Conservation (phyloP, 2,797 vertebrate species). For the Potorous gilbertii region DNA sequence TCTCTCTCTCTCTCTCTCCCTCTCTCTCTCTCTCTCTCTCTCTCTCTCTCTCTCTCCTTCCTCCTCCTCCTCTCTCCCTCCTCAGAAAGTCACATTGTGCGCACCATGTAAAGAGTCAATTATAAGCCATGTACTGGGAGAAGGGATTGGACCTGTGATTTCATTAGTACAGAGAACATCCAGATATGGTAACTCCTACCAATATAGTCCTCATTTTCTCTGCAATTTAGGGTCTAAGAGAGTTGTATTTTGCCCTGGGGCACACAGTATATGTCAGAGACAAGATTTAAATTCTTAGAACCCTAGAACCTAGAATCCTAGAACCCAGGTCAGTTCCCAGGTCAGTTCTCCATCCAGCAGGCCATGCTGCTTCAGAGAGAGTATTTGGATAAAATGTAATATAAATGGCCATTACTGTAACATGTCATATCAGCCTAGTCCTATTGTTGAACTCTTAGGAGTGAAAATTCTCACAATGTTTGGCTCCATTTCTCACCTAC, state of each 20-base stretch:
- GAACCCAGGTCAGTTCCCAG: neutral
- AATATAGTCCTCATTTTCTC: neutral
- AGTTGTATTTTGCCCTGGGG: neutral
- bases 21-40: no score
- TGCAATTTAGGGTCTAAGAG: neutral
- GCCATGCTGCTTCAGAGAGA: neutral
- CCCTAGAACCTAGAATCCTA: neutral
- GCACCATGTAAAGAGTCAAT: neutral
- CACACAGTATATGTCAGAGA: neutral
- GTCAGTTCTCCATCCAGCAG: neutral
- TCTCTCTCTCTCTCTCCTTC: no score
- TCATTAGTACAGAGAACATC: neutral
- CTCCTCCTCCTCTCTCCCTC: neutral
- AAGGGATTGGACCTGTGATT: neutral
- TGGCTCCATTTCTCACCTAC: constrained; percentile 1
- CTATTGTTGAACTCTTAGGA: neutral
- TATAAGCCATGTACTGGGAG: neutral
- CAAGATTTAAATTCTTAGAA: neutral
- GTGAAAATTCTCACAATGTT: neutral
- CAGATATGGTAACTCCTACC: neutral
- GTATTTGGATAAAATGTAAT: neutral
- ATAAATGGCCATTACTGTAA: neutral
- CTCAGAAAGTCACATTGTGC: neutral
- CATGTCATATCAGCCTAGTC: neutral
- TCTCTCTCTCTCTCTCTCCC: no score